Base-by-base conservation (phyloP, 2,113 vertebrate genomes). In the Trematomus loennbergii region DNA sequence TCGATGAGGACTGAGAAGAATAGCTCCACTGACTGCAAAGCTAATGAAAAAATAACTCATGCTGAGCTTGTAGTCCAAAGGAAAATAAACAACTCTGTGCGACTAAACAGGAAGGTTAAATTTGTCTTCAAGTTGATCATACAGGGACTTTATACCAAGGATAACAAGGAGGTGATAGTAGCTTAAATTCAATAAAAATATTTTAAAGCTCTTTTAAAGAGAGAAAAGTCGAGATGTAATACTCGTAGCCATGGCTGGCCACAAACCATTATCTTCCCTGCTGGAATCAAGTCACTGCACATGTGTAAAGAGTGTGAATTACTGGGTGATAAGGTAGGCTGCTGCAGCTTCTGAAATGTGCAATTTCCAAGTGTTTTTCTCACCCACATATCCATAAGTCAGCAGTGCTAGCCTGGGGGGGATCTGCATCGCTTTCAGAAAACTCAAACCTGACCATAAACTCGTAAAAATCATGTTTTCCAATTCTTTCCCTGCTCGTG, bases 281-380 rank as follows among this genome's bases (percentile, higher is more conserved):
- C 59, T 62, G 40, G 4, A 63, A 77, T 72, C 60, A 79, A 72
- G 61, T 79, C 70, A 64, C 33, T 18, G 75, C 69, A 72, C 71
- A 81, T 66, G 76, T 80, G 85, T 76, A 46, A 49, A 85, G 50
- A 82, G 85, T 85, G 77, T 78, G 74, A 81, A 85, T 69, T 84
- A 54, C 78, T 88, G 79, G 75, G 65, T 84, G 68, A 72, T 74
- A 79, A 81, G 60, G 25, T 79, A 67, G 78, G 70, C 62, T 76
- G 36, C 36, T 9, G 63, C 66, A 78, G 43, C 72, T 71, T 69
- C 79, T 79, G 77, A 88, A 74, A 88, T 72, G 73, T 82, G 83
- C 7, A 45, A 74, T 86, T 78, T 83, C 72, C 59, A 69, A 77
- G 82, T 87, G 80, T 72, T 90, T 78, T 85, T 76, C 89, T 80